Conservation (phyloP, 2,888 invertebrate genomes). For the Tachina lurida region DNA sequence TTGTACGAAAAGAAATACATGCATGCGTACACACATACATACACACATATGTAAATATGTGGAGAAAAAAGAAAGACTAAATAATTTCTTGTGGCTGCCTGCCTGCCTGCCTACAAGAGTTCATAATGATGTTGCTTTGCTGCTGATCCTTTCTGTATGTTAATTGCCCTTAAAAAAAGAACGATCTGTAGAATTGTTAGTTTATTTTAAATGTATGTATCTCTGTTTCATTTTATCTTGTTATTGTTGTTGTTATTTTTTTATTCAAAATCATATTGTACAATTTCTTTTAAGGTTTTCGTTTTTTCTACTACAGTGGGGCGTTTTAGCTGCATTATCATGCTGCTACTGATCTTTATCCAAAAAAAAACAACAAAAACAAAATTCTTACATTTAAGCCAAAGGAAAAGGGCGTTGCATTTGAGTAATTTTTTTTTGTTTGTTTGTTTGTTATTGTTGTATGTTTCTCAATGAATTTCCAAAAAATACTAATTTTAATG, state of each 20-base stretch:
- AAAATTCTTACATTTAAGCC: background rate
- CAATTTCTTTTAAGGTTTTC: background rate
- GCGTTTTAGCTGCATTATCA: conserved; percentile 66
- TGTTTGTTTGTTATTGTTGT: background rate
- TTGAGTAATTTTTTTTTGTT: conserved; percentile 31
- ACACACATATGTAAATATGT: background rate
- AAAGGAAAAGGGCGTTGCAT: conserved; percentile 66
- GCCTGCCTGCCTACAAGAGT: conserved; percentile 14
- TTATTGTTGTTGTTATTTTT: conserved; percentile 8
- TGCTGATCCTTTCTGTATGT: conserved; percentile 80
- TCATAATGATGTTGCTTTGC: conserved; percentile 23
- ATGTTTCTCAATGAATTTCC: background rate
- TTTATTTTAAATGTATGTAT: conserved; percentile 47
- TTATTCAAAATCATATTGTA: conserved; percentile 13
- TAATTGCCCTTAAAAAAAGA: conserved; percentile 75
- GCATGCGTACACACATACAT: background rate
- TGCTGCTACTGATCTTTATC: conserved; percentile 66
- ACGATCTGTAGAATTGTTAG: conserved; percentile 29
- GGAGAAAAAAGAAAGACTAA: background rate
- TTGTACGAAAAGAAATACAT: background rate
- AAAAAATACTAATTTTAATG: background rate
- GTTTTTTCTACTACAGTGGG: conserved; percentile 44
- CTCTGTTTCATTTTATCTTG: conserved; percentile 62
- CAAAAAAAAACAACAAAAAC: conserved; percentile 2
- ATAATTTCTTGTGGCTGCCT: conserved; percentile 23